phyloP scores from a whole-genome alignment of 2,797 vertebrate species.

The Sebastes taczanowskii region DNA sequence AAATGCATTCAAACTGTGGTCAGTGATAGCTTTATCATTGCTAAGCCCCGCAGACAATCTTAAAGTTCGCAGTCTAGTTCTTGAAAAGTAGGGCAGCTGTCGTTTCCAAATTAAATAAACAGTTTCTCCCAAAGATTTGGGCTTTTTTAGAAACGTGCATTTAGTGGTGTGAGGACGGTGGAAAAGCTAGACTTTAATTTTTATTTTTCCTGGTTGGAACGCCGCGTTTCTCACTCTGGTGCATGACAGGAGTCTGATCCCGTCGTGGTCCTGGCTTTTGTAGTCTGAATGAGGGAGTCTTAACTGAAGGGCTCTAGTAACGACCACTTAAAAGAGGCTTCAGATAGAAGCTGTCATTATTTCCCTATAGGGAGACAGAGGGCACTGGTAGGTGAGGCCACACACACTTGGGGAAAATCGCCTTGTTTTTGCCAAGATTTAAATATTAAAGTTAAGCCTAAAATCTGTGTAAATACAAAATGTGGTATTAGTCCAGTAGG shows the following conservation, averaged over 20 bases:
- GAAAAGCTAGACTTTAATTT: conserved; percentile 79
- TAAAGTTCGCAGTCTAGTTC: conserved; percentile 44
- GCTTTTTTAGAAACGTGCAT: conserved; percentile 76
- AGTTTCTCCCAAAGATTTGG: conserved; percentile 60
- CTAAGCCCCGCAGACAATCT: conserved; percentile 20
- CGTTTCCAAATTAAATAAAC: conserved; percentile 79
- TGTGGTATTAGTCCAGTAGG: neutral
- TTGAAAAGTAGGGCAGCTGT: conserved; percentile 57
- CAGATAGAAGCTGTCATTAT: conserved; percentile 77
- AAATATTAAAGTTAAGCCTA: conserved; percentile 3
- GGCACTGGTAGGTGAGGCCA: conserved; percentile 64
- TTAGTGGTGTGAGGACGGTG: conserved; percentile 78
- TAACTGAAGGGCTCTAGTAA: conserved; percentile 58
- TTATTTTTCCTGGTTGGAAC: conserved; percentile 72
- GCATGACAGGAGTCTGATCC: conserved; percentile 62
- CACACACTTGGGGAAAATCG: conserved; percentile 46
- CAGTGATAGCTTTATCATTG: conserved; percentile 36
- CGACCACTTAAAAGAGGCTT: conserved; percentile 66
- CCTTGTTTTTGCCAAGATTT: conserved; percentile 34
- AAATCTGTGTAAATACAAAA: conserved; percentile 14
- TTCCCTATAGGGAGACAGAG: conserved; percentile 43
- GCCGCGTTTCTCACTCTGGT: conserved; percentile 64
- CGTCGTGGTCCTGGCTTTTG: conserved; percentile 57
- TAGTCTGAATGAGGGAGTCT: conserved; percentile 64
- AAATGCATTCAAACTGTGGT: conserved; percentile 27